These are phyloP conservation scores for Sebastes kiyomatsui DNA, from an alignment of 2,797 vertebrate genomes.

Conservation along the genomic window DNA sequence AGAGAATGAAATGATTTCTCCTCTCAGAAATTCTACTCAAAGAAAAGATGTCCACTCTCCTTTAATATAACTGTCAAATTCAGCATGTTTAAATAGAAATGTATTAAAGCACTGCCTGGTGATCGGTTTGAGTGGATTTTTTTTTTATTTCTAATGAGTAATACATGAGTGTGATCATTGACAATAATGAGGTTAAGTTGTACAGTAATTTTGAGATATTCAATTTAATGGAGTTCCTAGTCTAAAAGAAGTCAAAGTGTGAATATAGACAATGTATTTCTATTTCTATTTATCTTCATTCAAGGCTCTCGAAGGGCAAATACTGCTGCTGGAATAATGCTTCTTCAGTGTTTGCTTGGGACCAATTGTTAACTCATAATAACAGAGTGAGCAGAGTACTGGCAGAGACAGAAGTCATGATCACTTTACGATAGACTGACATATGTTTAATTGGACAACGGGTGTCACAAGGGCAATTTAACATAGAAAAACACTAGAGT, in stretches of 20 bases:
- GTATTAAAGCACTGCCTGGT: not conserved
- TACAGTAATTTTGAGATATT: not conserved
- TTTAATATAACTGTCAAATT: not conserved
- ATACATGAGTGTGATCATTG: not conserved
- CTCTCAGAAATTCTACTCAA: not conserved
- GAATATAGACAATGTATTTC: not conserved
- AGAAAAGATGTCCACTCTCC: not conserved
- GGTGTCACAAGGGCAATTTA: not conserved
- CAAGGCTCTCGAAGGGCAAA: not conserved
- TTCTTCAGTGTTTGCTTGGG: not conserved
- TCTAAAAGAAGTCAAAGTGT: not conserved
- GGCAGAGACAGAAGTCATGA: not conserved
- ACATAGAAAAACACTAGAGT: not conserved
- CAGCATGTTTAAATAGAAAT: not conserved
- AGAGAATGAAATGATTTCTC: not conserved
- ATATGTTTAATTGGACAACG: not conserved
- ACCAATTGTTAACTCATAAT: not conserved
- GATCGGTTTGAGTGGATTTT: not conserved
- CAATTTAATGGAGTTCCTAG: not conserved
- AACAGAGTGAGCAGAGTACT: not conserved
- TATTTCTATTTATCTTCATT: not conserved
- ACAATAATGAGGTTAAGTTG: not conserved
- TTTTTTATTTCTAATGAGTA: not conserved
- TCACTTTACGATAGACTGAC: slow-evolving; percentile 4
- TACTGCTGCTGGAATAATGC: not conserved